These are phyloP conservation scores for Drymodes brunneopygia DNA, from an alignment of 2,113 vertebrate genomes.

Conservation along the genomic window DNA sequence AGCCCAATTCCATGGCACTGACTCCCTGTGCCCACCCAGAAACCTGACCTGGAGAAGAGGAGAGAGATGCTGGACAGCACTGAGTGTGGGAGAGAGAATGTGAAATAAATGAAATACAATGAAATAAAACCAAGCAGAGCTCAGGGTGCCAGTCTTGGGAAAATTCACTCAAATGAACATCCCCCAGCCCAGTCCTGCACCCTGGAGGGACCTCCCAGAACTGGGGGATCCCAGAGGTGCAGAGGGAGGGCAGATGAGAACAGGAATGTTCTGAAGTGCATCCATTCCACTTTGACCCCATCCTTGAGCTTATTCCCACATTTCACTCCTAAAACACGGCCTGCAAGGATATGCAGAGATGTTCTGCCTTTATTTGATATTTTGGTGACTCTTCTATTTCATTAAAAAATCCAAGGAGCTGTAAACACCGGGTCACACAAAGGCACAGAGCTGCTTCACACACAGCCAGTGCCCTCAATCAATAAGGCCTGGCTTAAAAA, in stretches of 20 bases:
- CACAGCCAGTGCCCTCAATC: background rate
- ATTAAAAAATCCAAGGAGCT: background rate
- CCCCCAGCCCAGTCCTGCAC: background rate
- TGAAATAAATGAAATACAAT: background rate
- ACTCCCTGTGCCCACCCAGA: background rate
- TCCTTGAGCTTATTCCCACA: background rate
- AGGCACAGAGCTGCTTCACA: background rate
- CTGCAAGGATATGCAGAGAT: background rate
- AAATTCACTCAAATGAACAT: background rate
- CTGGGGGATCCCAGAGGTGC: background rate
- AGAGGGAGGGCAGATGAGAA: background rate
- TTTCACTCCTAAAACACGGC: background rate
- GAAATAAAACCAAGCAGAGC: background rate
- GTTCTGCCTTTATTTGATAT: background rate
- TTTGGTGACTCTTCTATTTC: background rate
- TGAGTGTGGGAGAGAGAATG: accelerated
- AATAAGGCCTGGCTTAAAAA: background rate
- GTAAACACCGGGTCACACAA: background rate
- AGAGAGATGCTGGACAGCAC: accelerated
- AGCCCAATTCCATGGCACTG: background rate
- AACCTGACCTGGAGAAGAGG: background rate
- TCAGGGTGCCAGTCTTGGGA: background rate
- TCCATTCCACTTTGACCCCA: background rate
- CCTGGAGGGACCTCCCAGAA: background rate
- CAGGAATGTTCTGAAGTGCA: background rate